Base-by-base conservation (phyloP, 2,888 invertebrate genomes). In the Zhengitettix transpicula region DNA sequence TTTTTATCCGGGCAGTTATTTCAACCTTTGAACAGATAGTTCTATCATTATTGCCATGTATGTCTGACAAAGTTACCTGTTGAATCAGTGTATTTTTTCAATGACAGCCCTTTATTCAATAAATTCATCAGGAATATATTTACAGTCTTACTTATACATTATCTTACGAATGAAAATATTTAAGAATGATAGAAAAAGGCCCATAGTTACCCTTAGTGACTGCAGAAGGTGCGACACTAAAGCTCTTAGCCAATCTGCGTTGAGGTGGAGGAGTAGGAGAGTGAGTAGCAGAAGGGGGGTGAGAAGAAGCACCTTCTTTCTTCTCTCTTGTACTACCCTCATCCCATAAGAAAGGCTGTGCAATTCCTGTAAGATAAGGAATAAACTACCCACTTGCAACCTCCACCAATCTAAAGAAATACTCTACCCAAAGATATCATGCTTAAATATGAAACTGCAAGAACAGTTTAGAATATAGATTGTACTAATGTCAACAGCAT, bases 241-340 rank as follows among this genome's bases (percentile, higher is more conserved):
- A 91, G 75, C 90, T 91, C 80, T 92, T 92, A 70, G 91, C 89
- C 73, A 91, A 82, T 69, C 91, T 84, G 69, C 92, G 82, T 75
- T 89, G 89, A 67, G 89, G 82, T 67, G 91, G 90, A 69, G 90
- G 90, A 68, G 90, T 89, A 65, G 84, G 84, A 66, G 84, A 82
- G 68, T 82, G 83, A 65, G 80, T 82, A 66, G 78, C 77, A 72
- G 63, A 68, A 59, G 62, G 63, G 44, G 62, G 62, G 28, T 62
- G 59, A 44, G 54, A 59, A 47, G 52, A 60, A 58, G 53, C 42
- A 40, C 61, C 61, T 55, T 74, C 74, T 68, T 73, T 69, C 68
- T 74, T 73, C 66, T 75, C 74, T 60, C 68, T 68, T 60, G 71
- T 70, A 65, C 72, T 71, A 69, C 71, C 71, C 65, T 77, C 72